A percentile compares a stretch with the other conserved stretches of the same genome.
phyloP scores from a whole-genome alignment of 2,888 invertebrate genomes.

The Polydrusus tereticollis region DNA sequence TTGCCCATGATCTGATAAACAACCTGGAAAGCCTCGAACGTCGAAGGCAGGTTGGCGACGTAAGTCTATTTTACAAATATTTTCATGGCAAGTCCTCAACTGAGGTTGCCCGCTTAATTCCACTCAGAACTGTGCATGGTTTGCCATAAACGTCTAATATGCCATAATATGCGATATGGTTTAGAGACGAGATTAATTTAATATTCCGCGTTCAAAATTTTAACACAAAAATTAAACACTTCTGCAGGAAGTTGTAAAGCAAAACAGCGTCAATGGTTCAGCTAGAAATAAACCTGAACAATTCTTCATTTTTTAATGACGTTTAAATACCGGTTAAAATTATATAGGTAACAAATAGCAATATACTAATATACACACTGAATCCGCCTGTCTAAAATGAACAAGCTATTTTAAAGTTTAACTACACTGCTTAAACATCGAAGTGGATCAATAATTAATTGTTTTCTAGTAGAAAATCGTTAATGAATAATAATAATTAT shows the following conservation, averaged over 20 bases:
- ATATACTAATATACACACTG: neutral
- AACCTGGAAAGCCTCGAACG: no score
- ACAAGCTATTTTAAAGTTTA: conserved; percentile 10
- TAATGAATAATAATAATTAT: no score
- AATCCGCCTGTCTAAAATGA: conserved; percentile 18
- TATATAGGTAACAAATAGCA: neutral
- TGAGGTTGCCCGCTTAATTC: no score
- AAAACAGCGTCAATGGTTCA: neutral
- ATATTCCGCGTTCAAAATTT: neutral
- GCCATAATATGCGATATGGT: neutral
- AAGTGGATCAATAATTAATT: neutral
- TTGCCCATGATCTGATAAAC: no score
- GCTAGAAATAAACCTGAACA: neutral
- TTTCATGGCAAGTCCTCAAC: no score
- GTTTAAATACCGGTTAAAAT: conserved; percentile 4
- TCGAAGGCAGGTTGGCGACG: no score
- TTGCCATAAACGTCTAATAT: neutral
- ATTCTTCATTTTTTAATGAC: neutral
- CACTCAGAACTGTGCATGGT: no score
- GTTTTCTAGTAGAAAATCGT: no score
- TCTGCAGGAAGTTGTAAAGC: neutral
- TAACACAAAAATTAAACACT: neutral
- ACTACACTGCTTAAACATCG: neutral
- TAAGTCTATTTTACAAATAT: no score
- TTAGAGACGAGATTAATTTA: neutral